phyloP scores from a whole-genome alignment of 1,140 invertebrate genomes.

The Mercenaria mercenaria region DNA sequence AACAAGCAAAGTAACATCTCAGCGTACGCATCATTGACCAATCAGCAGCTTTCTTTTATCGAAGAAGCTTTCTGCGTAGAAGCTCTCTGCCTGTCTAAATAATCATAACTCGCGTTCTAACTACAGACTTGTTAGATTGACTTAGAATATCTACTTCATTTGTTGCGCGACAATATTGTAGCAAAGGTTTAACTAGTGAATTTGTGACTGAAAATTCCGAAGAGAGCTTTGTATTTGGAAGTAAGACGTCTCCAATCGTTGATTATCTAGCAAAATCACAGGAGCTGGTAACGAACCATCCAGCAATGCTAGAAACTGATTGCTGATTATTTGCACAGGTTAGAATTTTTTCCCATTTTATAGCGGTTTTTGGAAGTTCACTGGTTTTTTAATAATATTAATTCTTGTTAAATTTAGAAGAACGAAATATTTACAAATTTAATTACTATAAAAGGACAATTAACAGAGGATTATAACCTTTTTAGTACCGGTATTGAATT shows the following conservation, averaged over 20 bases:
- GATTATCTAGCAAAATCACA: neutral
- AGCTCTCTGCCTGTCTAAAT: neutral
- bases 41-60: neutral
- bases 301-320: neutral
- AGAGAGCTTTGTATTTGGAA: neutral
- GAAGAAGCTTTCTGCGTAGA: neutral
- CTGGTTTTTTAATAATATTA: no score
- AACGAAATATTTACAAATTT: no score
- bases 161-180: neutral
- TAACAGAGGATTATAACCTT: no score
- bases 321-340: neutral
- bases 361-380: no score
- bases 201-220: neutral
- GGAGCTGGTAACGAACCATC: neutral
- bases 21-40: neutral
- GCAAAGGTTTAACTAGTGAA: neutral
- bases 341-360: neutral
- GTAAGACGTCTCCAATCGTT: neutral
- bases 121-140: neutral
- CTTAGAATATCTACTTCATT: conserved; percentile 8
- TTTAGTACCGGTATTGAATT: no score
- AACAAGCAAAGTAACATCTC: neutral
- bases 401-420: no score
- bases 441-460: no score
- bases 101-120: neutral